Evolutionary conservation across 2,797 vertebrate genomes (phyloP).

Genomic region (Oreortyx pictus): DNA sequence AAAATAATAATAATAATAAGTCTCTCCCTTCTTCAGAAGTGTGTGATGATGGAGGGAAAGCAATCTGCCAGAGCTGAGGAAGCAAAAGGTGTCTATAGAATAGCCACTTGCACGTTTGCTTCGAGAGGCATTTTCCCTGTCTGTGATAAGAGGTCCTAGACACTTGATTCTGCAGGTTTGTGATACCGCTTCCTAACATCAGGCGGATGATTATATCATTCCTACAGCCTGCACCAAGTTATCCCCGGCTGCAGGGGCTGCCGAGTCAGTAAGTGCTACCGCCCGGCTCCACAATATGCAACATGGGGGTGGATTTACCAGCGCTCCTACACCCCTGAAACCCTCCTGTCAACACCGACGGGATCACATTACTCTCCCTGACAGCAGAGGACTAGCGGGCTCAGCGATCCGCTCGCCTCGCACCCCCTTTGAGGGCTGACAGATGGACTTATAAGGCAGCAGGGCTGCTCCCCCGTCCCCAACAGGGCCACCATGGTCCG

Average conservation of each 20-base stretch:
- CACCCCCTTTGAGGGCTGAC: slow-evolving; percentile 22
- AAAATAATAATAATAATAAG: neutral
- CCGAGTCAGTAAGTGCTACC: neutral
- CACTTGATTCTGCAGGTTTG: neutral
- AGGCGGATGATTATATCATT: neutral
- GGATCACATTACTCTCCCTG: slow-evolving; percentile 51
- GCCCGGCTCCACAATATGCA: neutral
- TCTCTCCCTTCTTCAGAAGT: neutral
- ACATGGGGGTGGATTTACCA: neutral
- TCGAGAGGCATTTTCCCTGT: neutral
- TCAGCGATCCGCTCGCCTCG: slow-evolving; percentile 13
- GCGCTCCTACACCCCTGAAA: slow-evolving; percentile 16
- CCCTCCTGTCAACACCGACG: slow-evolving; percentile 46
- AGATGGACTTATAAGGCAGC: slow-evolving; percentile 50
- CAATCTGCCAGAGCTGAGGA: neutral
- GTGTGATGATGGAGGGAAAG: neutral
- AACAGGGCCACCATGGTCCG: neutral
- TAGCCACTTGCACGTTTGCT: neutral
- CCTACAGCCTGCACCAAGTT: neutral
- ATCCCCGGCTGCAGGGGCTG: neutral
- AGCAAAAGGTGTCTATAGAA: neutral
- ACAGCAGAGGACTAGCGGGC: neutral
- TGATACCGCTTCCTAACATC: neutral
- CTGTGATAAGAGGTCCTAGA: neutral
- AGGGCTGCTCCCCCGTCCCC: neutral